Base-by-base conservation (phyloP, 2,113 vertebrate genomes). In the Anguilla japonica region DNA sequence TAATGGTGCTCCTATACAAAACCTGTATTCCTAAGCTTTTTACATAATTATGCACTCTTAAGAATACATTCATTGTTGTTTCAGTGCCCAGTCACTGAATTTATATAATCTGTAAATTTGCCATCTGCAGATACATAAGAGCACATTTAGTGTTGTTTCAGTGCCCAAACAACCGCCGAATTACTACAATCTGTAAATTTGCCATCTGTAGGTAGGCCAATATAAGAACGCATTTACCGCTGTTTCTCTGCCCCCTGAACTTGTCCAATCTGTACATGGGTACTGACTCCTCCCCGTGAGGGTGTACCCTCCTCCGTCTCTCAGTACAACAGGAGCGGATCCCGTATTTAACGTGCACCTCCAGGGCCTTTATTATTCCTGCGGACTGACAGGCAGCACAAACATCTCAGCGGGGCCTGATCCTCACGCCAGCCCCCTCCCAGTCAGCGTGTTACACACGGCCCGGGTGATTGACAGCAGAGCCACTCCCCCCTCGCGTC, bases 381-480 rank as follows among this genome's bases (percentile, higher is more conserved):
- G 78, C 53, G 50, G 86, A 50, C 40, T 84, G 83, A 80, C 86
- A 84, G 53, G 46, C 83, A 34, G n/a, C 41, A 85, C 46, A 87
- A 87, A 86, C 56, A 40, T 85, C 87, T 82, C 53, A 41, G 87
- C 79, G 41, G 41, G 60, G 0, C 63, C 40, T 43, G 75, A 81
- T 81, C 83, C 79, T 83, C 50, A 56, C 34, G 41, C 85, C 81
- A 63, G 75, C 86, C 87, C 85, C 81, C 63, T 79, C 89, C 60
- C 60, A 85, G 80, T 84, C 80, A 81, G 85, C 81, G 43, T 84
- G 88, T 82, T 87, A 90, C 86, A n/a, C 82, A 60, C 83, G 60
- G 83, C 86, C 60, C 14, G 50, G 83, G 67, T 67, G 79, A 15
- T 63, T 91, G 87, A 91, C 86, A 87, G 87, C 87, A 43, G 56